These are phyloP conservation scores for Scaptomyza graminum DNA, from an alignment of 1,140 invertebrate genomes.

Conservation along the genomic window DNA sequence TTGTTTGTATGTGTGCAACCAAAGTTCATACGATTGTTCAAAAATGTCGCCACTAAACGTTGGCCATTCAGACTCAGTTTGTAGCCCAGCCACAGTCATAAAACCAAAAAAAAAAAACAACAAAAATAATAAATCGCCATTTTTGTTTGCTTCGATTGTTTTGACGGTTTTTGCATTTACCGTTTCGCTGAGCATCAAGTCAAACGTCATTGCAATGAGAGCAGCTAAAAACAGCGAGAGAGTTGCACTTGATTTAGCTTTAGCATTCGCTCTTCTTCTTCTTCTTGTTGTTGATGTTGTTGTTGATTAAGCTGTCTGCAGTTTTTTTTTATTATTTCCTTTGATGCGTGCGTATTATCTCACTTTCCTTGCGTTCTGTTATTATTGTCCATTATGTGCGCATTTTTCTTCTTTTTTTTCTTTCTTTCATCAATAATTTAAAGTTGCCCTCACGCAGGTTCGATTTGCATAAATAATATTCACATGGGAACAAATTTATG, in stretches of 20 bases:
- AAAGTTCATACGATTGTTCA: neutral
- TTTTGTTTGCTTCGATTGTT: conserved; percentile 33
- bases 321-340: neutral
- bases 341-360: conserved; percentile 14
- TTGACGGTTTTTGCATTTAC: conserved; percentile 28
- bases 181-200: conserved; percentile 26
- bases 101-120: too few relatives aligned
- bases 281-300: conserved; percentile 1
- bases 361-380: conserved; percentile 14
- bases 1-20: neutral
- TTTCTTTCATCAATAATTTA: too few relatives aligned
- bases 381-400: conserved; percentile 33
- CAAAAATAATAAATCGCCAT: conserved; percentile 28
- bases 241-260: conserved; percentile 5
- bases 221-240: conserved; percentile 12
- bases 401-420: neutral
- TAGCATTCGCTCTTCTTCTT: neutral
- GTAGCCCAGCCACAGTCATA: too few relatives aligned
- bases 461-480: neutral
- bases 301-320: conserved; percentile 6
- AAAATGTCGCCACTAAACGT: conserved; percentile 19
- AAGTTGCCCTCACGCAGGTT: neutral
- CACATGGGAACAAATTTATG: too few relatives aligned
- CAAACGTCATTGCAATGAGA: conserved; percentile 10
- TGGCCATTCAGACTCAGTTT: neutral